Evolutionary conservation across 2,113 vertebrate genomes (phyloP).

Genomic region (Gobiocypris rarus): DNA sequence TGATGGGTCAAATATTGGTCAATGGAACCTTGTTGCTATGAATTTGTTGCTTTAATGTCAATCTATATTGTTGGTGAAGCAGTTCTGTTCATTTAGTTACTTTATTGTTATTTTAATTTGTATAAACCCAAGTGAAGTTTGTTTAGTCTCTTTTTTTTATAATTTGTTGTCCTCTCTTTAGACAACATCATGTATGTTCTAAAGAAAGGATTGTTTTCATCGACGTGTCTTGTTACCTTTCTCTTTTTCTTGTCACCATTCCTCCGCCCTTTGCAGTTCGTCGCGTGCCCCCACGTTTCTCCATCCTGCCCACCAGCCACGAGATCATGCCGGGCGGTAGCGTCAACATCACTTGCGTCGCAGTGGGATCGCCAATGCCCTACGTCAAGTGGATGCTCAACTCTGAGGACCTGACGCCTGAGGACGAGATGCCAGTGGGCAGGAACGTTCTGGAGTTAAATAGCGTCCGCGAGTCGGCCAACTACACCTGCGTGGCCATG

Average conservation of each 20-base stretch:
- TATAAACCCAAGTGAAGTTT: constrained; percentile 51
- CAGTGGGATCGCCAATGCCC: constrained; percentile 96
- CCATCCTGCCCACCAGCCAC: constrained; percentile 92
- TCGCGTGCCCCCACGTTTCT: constrained; percentile 94
- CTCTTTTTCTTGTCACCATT: constrained; percentile 70
- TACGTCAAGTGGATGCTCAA: constrained; percentile 99
- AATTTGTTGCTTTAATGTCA: constrained; percentile 95
- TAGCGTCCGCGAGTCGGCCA: constrained; percentile 93
- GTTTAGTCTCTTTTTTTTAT: constrained; percentile 43
- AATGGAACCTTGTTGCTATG: constrained; percentile 98
- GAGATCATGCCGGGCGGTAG: constrained; percentile 99
- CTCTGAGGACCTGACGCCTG: constrained; percentile 90
- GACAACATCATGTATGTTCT: constrained; percentile 62
- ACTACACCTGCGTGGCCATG: constrained; percentile 99
- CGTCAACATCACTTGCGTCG: constrained; percentile 98
- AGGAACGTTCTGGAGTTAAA: constrained; percentile 96
- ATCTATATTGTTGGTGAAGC: constrained; percentile 97
- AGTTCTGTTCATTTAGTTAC: constrained; percentile 85
- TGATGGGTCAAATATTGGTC: constrained; percentile 96
- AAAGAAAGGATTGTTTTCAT: constrained; percentile 74
- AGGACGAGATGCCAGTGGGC: constrained; percentile 97
- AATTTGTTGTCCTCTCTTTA: constrained; percentile 68
- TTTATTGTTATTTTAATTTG: constrained; percentile 53
- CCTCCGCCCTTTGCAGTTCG: constrained; percentile 85
- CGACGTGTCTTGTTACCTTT: constrained; percentile 81